phyloP scores from a whole-genome alignment of 2,888 invertebrate species.

The Dryobotodes eremita region DNA sequence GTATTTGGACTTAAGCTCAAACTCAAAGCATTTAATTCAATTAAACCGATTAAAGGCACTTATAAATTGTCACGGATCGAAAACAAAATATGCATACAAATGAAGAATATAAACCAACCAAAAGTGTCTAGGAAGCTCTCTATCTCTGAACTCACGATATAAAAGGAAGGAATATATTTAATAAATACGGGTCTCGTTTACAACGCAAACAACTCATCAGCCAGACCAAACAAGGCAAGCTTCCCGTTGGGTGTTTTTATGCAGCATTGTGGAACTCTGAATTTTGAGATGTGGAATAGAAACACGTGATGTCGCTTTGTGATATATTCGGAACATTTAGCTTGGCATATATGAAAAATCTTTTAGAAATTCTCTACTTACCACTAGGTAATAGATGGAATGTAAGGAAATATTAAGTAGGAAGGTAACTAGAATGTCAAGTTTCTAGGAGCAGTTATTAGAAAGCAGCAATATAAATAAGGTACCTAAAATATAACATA shows the following conservation, averaged over 20 bases:
- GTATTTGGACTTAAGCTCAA: not conserved
- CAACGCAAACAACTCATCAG: conserved; percentile 86
- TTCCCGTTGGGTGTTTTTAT: conserved; percentile 70
- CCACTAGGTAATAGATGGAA: not conserved
- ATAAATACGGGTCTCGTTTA: conserved; percentile 84
- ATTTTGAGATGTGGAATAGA: conserved; percentile 59
- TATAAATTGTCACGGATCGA: not conserved
- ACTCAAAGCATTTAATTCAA: not conserved
- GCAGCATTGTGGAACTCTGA: conserved; percentile 64
- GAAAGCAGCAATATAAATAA: not conserved
- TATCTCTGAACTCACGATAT: conserved; percentile 51
- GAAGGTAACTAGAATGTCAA: not conserved
- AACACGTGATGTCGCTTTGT: conserved; percentile 29
- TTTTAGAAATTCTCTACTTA: no score
- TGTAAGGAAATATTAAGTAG: not conserved
- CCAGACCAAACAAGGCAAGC: conserved; percentile 78
- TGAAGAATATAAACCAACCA: conserved; percentile 6
- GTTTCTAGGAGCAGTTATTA: not conserved
- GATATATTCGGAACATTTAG: not conserved
- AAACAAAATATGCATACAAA: not conserved
- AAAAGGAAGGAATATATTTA: conserved; percentile 69
- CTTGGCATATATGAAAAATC: not conserved
- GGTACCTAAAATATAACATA: not conserved
- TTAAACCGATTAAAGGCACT: not conserved
- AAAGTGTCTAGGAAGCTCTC: conserved; percentile 41